Base-by-base conservation (phyloP, 2,888 invertebrate species). In the Pteria penguin region DNA sequence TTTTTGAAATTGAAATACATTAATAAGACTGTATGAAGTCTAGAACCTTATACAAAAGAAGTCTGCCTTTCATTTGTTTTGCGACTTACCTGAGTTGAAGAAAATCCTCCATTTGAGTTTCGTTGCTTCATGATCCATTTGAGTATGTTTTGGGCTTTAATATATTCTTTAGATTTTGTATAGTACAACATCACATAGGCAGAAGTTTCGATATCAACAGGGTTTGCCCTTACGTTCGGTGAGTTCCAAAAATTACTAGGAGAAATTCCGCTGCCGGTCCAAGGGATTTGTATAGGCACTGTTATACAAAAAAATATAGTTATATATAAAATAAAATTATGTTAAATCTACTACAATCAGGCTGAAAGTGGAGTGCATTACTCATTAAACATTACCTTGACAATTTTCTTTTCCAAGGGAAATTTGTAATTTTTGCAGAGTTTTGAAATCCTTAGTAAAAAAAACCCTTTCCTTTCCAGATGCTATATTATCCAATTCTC, bases 51-150 rank as follows among this genome's bases (percentile, higher is more conserved):
- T n/a, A n/a, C n/a, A n/a, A n/a, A n/a, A n/a, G n/a, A n/a, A n/a
- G n/a, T n/a, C n/a, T n/a, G n/a, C n/a, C n/a, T n/a, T n/a, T n/a
- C n/a, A n/a, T n/a, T n/a, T n/a, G n/a, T n/a, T n/a, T n/a, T n/a
- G n/a, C n/a, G n/a, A n/a, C n/a, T 8, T 69, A 90, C 90, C 86
- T 91, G 91, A 31, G 91, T 91, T 26, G 90, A 90, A n/a, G 82
- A 75, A 76, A 88, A 92, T 0, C 90, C 87, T 18, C 92, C 91
- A 29, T 84, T 72, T 11, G 86, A 83, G 57, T 89, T 87, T 57
- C 86, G 75, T 74, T 89, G 86, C 1, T 80, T 66, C 4, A 87
- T 78, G 27, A 91, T 75, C 90, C 90, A 91, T 75, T 84, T 85
- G 69, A 88, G 82, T 67, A 91, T 83, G 26, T 82, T 83, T 26